Evolutionary conservation across 2,888 invertebrate species (phyloP).

Genomic region (Leptarthrus brevirostris): DNA sequence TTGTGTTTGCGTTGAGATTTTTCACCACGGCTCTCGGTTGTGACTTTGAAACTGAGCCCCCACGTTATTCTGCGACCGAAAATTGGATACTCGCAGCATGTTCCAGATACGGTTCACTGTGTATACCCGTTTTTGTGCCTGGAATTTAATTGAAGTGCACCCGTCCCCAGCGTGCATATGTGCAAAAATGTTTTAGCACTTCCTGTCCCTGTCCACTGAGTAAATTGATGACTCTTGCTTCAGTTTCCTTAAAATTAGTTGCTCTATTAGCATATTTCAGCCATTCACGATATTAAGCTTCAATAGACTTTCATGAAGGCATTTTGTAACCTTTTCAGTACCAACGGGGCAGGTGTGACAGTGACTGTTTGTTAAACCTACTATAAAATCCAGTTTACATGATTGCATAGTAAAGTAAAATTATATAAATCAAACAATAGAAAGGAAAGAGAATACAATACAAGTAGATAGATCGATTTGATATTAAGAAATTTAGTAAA

Average conservation of each 20-base stretch:
- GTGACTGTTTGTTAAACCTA: no score
- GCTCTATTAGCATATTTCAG: constrained; percentile 30
- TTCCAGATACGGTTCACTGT: constrained; percentile 54
- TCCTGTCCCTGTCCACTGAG: constrained; percentile 1
- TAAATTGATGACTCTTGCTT: constrained; percentile 11
- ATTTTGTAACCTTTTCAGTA: no score
- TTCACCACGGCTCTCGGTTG: constrained; percentile 53
- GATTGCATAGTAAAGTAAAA: no score
- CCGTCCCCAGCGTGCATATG: constrained; percentile 27
- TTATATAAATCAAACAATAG: no score
- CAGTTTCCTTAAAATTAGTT: constrained; percentile 34
- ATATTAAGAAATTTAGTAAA: no score
- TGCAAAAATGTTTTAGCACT: constrained; percentile 41
- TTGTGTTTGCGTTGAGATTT: constrained; percentile 57
- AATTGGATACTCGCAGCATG: constrained; percentile 56
- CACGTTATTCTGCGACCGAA: constrained; percentile 56
- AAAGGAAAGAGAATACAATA: no score
- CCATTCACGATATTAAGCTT: no score
- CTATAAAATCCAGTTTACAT: no score
- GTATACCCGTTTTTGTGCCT: constrained; percentile 53
- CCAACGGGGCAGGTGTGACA: no score
- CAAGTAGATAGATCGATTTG: no score
- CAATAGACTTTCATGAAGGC: no score
- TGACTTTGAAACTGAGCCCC: constrained; percentile 49
- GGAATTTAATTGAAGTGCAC: constrained; percentile 57